Evolutionary conservation across 2,797 vertebrate species (phyloP).

Genomic region (Malacoctenus gilli): DNA sequence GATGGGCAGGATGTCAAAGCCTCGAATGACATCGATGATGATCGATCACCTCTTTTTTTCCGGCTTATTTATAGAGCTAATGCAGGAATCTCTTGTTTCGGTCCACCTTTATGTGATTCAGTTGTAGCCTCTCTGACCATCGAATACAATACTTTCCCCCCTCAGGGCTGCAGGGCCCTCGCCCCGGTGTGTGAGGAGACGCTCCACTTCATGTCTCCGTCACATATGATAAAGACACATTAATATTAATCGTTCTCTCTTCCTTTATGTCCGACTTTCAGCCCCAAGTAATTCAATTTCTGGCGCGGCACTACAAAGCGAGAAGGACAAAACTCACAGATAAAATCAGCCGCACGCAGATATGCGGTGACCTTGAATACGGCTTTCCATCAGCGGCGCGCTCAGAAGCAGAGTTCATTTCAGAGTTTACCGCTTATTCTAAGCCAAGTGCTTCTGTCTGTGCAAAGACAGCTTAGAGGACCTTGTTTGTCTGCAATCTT

Average conservation of each 20-base stretch:
- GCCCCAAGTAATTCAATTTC: constrained; percentile 18
- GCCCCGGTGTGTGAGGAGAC: background rate
- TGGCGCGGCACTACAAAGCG: background rate
- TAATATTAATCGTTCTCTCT: constrained; percentile 1
- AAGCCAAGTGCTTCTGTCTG: background rate
- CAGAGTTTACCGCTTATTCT: constrained; percentile 16
- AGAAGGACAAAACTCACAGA: constrained; percentile 4
- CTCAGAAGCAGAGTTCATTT: too few species aligned
- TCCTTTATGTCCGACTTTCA: constrained; percentile 1
- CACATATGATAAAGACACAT: constrained; percentile 2
- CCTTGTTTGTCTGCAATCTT: constrained; percentile 28
- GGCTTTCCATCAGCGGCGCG: background rate
- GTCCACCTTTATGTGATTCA: background rate
- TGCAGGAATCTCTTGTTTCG: background rate
- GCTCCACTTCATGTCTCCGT: background rate
- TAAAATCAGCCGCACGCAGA: too few species aligned
- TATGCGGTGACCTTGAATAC: constrained; percentile 19
- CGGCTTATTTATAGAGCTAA: too few species aligned
- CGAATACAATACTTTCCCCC: background rate
- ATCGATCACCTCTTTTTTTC: background rate
- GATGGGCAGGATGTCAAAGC: too few species aligned
- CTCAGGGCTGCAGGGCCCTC: background rate
- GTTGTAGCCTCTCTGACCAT: background rate
- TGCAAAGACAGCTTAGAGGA: constrained; percentile 7
- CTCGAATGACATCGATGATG: too few species aligned